Conservation (phyloP, 2,888 invertebrate species). For the Empis stercorea region DNA sequence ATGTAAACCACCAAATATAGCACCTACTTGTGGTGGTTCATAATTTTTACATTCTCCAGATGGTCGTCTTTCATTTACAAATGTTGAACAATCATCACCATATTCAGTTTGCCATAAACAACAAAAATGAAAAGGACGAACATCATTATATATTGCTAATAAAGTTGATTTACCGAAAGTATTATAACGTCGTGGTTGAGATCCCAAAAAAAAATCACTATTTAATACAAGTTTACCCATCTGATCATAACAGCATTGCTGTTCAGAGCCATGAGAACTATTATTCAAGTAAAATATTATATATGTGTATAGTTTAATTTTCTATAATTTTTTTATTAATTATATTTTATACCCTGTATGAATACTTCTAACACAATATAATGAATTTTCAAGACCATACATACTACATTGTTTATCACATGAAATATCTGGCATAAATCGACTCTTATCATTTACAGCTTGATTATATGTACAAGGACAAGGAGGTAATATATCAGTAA, state of each 20-base stretch:
- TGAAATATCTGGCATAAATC: slow-evolving; percentile 71
- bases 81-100: slow-evolving; percentile 78
- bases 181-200: slow-evolving; percentile 62
- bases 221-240: slow-evolving; percentile 76
- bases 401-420: slow-evolving; percentile 86
- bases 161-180: slow-evolving; percentile 77
- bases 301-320: too few relatives aligned
- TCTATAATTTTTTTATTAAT: neutral
- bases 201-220: slow-evolving; percentile 85
- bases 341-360: slow-evolving; percentile 53
- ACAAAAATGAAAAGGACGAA: slow-evolving; percentile 80
- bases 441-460: slow-evolving; percentile 74
- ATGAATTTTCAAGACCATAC: too few relatives aligned
- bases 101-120: slow-evolving; percentile 84
- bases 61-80: slow-evolving; percentile 76
- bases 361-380: slow-evolving; percentile 79
- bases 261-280: slow-evolving; percentile 72
- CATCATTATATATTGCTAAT: slow-evolving; percentile 86
- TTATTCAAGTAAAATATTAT: too few relatives aligned
- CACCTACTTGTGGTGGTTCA: slow-evolving; percentile 71
- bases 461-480: slow-evolving; percentile 84
- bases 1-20: slow-evolving; percentile 81
- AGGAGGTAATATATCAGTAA: slow-evolving; percentile 61
- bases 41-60: slow-evolving; percentile 87
- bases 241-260: slow-evolving; percentile 89